Percentiles rank a stretch among this genome's conserved stretches.
These are phyloP conservation scores for Vesta saturnalis DNA, from an alignment of 2,888 invertebrate species.

Conservation along the genomic window DNA sequence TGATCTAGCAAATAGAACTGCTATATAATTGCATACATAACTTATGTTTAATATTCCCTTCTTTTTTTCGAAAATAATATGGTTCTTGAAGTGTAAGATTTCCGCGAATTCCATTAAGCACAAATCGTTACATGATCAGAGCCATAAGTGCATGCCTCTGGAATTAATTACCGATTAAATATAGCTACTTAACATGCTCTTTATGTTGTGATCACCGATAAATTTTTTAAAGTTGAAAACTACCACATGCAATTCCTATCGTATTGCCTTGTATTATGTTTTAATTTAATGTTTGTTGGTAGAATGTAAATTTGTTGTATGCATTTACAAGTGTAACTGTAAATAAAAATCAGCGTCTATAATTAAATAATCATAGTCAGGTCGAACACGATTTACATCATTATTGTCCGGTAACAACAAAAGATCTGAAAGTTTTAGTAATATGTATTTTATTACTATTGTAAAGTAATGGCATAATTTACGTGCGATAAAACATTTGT, in stretches of 20 bases:
- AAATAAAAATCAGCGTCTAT: too few species aligned
- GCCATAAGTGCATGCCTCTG: slow-evolving; percentile 43
- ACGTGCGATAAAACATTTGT: slow-evolving; percentile 20
- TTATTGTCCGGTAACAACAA: too few species aligned
- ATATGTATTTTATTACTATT: slow-evolving; percentile 7
- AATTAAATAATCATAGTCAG: too few species aligned
- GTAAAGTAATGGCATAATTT: slow-evolving; percentile 22
- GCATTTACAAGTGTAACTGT: neutral
- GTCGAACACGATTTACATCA: too few species aligned
- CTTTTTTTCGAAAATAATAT: slow-evolving; percentile 18
- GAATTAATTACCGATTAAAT: slow-evolving; percentile 54
- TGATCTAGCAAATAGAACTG: neutral
- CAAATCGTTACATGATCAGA: slow-evolving; percentile 47
- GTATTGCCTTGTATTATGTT: slow-evolving; percentile 43
- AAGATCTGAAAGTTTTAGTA: neutral
- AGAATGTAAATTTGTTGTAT: slow-evolving; percentile 29
- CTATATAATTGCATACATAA: neutral
- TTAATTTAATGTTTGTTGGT: slow-evolving; percentile 38
- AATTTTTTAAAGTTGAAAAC: slow-evolving; percentile 47
- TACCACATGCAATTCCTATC: slow-evolving; percentile 45
- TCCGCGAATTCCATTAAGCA: slow-evolving; percentile 38
- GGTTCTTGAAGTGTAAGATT: slow-evolving; percentile 30
- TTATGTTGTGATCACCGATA: slow-evolving; percentile 51
- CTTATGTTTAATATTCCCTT: neutral
- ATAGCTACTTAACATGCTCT: slow-evolving; percentile 54